Conservation (phyloP, 1,140 invertebrate genomes). For the Paramacrobiotus metropolitanus region DNA sequence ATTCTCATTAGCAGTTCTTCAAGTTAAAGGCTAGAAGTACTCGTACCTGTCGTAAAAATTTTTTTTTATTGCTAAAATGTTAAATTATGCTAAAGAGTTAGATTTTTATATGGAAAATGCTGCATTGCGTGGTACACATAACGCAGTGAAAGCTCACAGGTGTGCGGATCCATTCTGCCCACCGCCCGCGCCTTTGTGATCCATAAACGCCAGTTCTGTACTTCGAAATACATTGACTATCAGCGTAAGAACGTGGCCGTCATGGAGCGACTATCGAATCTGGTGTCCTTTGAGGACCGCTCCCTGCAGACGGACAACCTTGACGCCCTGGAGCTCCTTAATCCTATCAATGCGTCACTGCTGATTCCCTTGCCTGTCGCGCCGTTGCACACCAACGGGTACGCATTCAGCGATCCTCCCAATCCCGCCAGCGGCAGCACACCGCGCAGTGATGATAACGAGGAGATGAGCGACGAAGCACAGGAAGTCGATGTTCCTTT, state of each 20-base stretch:
- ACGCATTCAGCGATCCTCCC: too few species aligned
- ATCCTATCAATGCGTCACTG: background rate
- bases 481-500: background rate
- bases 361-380: background rate
- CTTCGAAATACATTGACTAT: background rate
- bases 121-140: too few species aligned
- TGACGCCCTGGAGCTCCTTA: background rate
- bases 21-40: too few species aligned
- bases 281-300: background rate
- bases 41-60: too few species aligned
- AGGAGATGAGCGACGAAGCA: background rate
- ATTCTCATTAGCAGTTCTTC: too few species aligned
- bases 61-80: too few species aligned
- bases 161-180: conserved; percentile 3
- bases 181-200: background rate
- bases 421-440: background rate
- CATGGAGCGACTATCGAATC: background rate
- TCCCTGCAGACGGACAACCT: background rate
- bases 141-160: too few species aligned
- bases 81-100: too few species aligned
- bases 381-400: too few species aligned
- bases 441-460: background rate
- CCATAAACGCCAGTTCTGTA: conserved; percentile 2
- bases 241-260: background rate
- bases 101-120: too few species aligned